Conservation (phyloP, 2,797 vertebrate species). For the Brachyalestes nurse region DNA sequence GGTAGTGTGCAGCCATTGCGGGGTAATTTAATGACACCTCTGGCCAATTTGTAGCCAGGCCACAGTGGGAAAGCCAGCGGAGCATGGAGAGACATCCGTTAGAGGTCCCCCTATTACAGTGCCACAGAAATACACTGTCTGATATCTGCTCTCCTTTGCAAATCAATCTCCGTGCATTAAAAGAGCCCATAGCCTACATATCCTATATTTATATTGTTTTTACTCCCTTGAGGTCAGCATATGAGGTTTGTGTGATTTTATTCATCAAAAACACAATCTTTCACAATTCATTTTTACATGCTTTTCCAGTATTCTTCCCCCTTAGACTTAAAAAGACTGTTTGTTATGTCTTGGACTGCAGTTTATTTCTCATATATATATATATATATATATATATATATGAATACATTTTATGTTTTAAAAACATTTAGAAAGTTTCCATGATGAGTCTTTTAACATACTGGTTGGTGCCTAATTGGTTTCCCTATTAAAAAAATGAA, state of each 20-base stretch:
- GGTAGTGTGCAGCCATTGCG: conserved; percentile 22
- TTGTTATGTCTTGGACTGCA: too few relatives aligned
- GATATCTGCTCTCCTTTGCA: conserved; percentile 2
- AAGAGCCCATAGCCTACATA: not conserved
- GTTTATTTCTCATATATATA: too few relatives aligned
- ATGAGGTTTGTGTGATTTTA: not conserved
- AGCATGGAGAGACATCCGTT: conserved; percentile 28
- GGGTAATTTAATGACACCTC: conserved; percentile 38
- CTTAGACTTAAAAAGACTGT: too few relatives aligned
- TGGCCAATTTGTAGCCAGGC: conserved; percentile 27
- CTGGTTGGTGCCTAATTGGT: not conserved
- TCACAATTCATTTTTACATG: not conserved
- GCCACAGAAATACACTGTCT: conserved; percentile 19
- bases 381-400: too few relatives aligned
- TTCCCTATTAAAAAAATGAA: not conserved
- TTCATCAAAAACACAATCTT: not conserved
- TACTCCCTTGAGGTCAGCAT: not conserved
- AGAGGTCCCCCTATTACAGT: not conserved
- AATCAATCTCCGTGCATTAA: not conserved
- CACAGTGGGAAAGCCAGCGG: conserved; percentile 15
- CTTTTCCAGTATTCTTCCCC: too few relatives aligned
- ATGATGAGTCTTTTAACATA: not conserved
- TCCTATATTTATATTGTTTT: not conserved
- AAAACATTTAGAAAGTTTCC: too few relatives aligned
- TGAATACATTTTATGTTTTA: too few relatives aligned